Conservation (phyloP, 92 coral and sea anemone genomes). For the Parazoanthus darwini region DNA sequence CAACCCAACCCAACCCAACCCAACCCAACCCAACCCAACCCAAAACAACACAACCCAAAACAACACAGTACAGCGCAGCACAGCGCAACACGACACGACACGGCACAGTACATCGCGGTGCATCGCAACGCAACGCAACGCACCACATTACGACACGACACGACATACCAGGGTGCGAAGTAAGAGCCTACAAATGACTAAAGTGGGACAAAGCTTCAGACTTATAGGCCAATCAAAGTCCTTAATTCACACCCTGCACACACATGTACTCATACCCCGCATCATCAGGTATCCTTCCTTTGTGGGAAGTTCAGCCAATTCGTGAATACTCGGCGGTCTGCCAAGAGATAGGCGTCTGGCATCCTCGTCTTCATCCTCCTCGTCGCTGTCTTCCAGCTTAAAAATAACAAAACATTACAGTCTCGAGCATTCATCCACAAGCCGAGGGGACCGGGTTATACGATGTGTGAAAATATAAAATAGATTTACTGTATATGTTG, state of each 20-base stretch:
- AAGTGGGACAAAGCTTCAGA: too few species aligned
- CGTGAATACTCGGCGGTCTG: constrained; percentile 92
- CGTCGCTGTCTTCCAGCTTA: constrained; percentile 94
- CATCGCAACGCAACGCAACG: not conserved
- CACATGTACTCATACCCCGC: constrained; percentile 63
- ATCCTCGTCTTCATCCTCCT: constrained; percentile 90
- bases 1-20: not conserved
- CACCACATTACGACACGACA: not conserved
- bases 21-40: not conserved
- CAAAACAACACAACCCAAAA: not conserved
- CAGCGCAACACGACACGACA: not conserved
- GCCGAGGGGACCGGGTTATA: not conserved
- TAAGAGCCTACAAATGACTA: too few species aligned
- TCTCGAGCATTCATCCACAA: not conserved
- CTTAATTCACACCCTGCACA: too few species aligned
- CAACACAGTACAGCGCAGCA: not conserved
- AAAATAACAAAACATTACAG: not conserved
- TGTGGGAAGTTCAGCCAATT: constrained; percentile 72
- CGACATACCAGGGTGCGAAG: not conserved
- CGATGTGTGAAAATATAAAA: too few species aligned
- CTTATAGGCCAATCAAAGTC: too few species aligned
- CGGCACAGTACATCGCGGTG: not conserved
- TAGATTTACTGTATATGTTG: too few species aligned
- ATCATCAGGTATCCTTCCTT: constrained; percentile 91
- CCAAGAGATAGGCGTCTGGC: constrained; percentile 64